phyloP scores from a whole-genome alignment of 2,888 invertebrate genomes.

The Meiosimyza decipiens region DNA sequence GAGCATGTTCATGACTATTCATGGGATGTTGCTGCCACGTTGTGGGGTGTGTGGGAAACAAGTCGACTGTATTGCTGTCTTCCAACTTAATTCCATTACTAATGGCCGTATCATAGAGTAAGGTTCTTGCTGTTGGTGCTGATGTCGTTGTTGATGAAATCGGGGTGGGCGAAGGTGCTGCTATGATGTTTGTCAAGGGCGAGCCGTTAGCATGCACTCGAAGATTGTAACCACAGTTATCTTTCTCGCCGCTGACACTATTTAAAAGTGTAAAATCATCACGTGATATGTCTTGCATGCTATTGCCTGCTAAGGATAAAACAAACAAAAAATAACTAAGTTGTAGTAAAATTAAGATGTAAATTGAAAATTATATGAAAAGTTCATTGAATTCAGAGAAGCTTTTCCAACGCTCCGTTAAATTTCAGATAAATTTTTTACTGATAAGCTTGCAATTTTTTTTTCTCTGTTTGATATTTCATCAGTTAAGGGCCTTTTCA shows the following conservation, averaged over 20 bases:
- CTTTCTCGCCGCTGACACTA: constrained; percentile 1
- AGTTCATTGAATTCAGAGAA: too few species aligned
- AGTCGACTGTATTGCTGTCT: constrained; percentile 38
- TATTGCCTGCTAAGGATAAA: constrained; percentile 49
- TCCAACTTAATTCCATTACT: constrained; percentile 51
- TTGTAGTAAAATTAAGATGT: not conserved
- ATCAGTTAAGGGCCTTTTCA: too few species aligned
- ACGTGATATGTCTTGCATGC: constrained; percentile 64
- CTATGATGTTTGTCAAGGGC: too few species aligned
- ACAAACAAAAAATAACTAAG: not conserved
- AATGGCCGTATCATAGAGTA: constrained; percentile 13
- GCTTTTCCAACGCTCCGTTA: too few species aligned
- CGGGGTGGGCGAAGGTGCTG: not conserved
- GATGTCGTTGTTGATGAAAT: not conserved
- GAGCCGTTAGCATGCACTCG: too few species aligned
- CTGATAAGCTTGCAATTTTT: too few species aligned
- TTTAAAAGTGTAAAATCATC: constrained; percentile 56
- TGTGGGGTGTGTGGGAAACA: constrained; percentile 45
- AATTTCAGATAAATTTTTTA: too few species aligned
- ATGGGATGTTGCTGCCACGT: constrained; percentile 49
- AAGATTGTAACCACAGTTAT: too few species aligned
- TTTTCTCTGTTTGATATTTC: too few species aligned
- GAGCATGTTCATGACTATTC: constrained; percentile 48
- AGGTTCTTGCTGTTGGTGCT: not conserved
- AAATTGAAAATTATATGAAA: not conserved